phyloP scores from a whole-genome alignment of 2,888 invertebrate genomes.

The Drosophila flavopinicola region DNA sequence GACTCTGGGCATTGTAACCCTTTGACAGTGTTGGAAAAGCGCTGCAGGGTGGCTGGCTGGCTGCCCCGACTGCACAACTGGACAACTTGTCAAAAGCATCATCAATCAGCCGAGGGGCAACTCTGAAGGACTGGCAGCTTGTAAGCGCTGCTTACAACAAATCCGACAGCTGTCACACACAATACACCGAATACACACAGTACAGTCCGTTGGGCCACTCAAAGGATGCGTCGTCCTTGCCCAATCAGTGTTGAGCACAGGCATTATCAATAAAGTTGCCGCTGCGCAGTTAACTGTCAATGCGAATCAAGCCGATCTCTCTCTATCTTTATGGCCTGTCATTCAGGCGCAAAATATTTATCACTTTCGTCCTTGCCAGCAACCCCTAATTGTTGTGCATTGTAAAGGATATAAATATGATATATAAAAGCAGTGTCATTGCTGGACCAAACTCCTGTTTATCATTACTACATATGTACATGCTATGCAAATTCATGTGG shows the following conservation, averaged over 20 bases:
- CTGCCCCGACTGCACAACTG: conserved; percentile 28
- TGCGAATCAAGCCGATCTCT: conserved; percentile 4
- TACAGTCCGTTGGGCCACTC: conserved; percentile 54
- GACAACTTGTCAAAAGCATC: conserved; percentile 37
- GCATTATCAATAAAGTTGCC: conserved; percentile 47
- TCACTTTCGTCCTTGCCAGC: conserved; percentile 44
- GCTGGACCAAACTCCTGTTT: conserved; percentile 6
- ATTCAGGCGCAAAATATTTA: conserved; percentile 71
- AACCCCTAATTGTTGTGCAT: conserved; percentile 64
- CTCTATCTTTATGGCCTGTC: conserved; percentile 63
- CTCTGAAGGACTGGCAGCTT: conserved; percentile 11
- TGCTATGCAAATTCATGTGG: conserved; percentile 70
- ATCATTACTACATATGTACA: not conserved
- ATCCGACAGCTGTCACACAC: conserved; percentile 65
- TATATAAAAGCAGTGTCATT: conserved; percentile 17
- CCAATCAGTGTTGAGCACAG: conserved; percentile 52
- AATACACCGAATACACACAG: conserved; percentile 63
- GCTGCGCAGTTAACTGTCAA: conserved; percentile 23
- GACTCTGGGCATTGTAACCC: conserved; percentile 64
- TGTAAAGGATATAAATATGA: conserved; percentile 29
- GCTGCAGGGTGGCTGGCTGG: conserved; percentile 40
- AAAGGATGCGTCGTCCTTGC: conserved; percentile 57
- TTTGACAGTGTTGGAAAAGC: conserved; percentile 51
- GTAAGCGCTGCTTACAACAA: conserved; percentile 59
- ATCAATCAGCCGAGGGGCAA: conserved; percentile 54